phyloP scores from a whole-genome alignment of 2,797 vertebrate genomes.

The Lacerta bilineata region DNA sequence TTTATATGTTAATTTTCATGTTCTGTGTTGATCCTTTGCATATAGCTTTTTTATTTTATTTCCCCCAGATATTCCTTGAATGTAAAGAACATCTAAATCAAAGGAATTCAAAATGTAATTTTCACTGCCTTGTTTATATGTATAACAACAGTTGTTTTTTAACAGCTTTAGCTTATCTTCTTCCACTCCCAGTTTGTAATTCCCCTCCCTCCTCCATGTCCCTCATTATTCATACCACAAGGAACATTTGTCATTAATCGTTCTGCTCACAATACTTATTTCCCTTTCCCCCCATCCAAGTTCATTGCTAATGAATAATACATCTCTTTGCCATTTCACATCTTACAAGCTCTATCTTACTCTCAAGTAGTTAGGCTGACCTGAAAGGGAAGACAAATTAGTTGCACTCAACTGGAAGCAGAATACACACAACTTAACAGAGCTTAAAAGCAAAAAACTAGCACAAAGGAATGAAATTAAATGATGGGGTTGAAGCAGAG shows the following conservation, averaged over 20 bases:
- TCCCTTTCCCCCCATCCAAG: conserved; percentile 45
- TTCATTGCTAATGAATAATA: conserved; percentile 62
- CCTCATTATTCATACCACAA: conserved; percentile 36
- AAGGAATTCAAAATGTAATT: neutral
- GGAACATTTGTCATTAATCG: conserved; percentile 48
- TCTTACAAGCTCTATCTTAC: conserved; percentile 58
- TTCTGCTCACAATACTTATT: conserved; percentile 46
- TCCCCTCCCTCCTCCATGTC: conserved; percentile 42
- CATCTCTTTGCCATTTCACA: conserved; percentile 57
- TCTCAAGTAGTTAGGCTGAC: conserved; percentile 46
- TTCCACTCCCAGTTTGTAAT: conserved; percentile 28
- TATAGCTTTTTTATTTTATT: neutral
- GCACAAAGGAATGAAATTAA: conserved; percentile 56
- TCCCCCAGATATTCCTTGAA: neutral
- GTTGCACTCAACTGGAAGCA: conserved; percentile 51
- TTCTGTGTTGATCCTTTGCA: conserved; percentile 7
- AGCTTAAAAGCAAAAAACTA: conserved; percentile 49
- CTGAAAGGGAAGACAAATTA: conserved; percentile 57
- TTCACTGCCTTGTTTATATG: neutral
- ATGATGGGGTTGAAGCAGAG: neutral
- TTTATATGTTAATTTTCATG: conserved; percentile 35
- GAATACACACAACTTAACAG: conserved; percentile 47
- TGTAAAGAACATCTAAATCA: neutral
- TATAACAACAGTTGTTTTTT: conserved; percentile 30
- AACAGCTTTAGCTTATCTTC: conserved; percentile 44